Percentiles rank a stretch among this genome's conserved stretches.
These are phyloP conservation scores for Tyrannus savana DNA, from an alignment of 2,113 vertebrate species.

Conservation along the genomic window DNA sequence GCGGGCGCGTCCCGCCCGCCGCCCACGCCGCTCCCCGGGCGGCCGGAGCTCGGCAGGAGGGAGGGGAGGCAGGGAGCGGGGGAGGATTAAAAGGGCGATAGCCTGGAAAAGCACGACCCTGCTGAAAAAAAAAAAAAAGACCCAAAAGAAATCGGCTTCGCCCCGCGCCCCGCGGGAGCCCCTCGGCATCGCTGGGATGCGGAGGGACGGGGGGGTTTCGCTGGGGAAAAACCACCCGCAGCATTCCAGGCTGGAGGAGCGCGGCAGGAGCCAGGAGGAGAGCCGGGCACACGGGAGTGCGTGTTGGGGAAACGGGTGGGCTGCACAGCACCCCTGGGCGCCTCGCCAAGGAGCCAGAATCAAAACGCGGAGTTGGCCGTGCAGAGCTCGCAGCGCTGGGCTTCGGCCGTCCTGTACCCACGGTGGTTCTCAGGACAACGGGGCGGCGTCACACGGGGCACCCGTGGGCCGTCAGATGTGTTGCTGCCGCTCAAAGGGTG, in stretches of 20 bases:
- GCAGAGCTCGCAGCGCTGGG: background rate
- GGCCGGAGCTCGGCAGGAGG: background rate
- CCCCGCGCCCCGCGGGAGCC: no score
- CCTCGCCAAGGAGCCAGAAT: accelerated
- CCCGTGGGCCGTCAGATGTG: accelerated
- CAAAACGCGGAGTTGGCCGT: accelerated
- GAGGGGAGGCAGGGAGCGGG: no score
- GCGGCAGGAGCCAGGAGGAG: accelerated
- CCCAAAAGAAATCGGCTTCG: background rate
- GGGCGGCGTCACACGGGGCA: accelerated
- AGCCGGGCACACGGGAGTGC: accelerated
- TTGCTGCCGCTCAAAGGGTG: background rate
- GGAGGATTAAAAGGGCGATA: background rate
- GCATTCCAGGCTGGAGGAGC: background rate
- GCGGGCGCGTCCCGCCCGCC: background rate
- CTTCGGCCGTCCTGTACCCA: accelerated
- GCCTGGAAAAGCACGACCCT: background rate
- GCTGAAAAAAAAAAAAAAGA: background rate
- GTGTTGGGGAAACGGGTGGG: accelerated
- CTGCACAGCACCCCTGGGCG: accelerated
- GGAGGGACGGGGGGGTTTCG: background rate
- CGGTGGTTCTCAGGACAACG: background rate
- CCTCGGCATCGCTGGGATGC: background rate
- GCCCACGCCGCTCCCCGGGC: constrained; percentile 61
- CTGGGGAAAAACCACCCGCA: background rate